phyloP scores from a whole-genome alignment of 2,797 vertebrate genomes.

The Gymnopithys bicolor region DNA sequence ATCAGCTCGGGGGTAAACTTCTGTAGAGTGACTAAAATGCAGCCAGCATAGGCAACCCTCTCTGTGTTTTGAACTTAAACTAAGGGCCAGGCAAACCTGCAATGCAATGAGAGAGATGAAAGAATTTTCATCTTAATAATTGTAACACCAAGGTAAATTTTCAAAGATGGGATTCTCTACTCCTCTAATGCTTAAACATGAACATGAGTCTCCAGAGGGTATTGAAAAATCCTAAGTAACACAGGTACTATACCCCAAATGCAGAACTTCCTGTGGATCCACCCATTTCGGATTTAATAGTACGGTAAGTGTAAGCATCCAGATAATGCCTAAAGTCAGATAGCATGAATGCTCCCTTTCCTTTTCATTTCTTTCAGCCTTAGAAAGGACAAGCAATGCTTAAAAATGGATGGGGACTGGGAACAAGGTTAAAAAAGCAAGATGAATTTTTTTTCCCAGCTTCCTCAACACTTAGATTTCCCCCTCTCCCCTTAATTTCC shows the following conservation, averaged over 20 bases:
- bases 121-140: background rate
- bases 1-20: background rate
- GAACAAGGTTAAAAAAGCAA: background rate
- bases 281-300: background rate
- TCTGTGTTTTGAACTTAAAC: background rate
- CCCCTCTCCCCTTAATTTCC: background rate
- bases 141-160: background rate
- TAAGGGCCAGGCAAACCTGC: background rate
- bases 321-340: background rate
- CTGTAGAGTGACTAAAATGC: background rate
- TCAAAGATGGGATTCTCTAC: background rate
- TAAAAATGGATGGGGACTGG: background rate
- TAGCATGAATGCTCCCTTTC: background rate
- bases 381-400: background rate
- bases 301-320: background rate
- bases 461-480: background rate
- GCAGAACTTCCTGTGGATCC: background rate
- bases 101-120: background rate
- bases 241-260: accelerated
- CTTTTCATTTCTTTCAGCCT: background rate
- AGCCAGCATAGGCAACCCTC: background rate
- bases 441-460: background rate
- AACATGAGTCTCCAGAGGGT: background rate
- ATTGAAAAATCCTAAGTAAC: background rate
- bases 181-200: background rate